These are phyloP conservation scores for Lateolabrax maculatus DNA, from an alignment of 2,797 vertebrate species.

Conservation along the genomic window DNA sequence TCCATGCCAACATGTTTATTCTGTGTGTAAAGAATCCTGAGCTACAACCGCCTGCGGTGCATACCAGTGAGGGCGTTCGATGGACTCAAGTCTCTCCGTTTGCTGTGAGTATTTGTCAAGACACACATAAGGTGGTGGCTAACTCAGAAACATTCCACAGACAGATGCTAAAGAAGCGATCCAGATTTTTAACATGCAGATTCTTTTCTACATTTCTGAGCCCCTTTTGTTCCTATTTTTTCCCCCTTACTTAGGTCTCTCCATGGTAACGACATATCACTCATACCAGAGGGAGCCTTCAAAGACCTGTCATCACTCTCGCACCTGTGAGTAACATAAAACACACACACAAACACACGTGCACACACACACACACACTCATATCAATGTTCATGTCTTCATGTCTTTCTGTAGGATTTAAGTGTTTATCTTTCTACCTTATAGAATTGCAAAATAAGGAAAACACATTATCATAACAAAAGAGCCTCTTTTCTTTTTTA, in stretches of 20 bases:
- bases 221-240: constrained; percentile 18
- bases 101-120: constrained; percentile 90
- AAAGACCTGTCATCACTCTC: constrained; percentile 95
- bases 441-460: constrained; percentile 23
- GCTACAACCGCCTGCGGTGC: constrained; percentile 97
- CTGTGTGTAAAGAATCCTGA: constrained; percentile 91
- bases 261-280: constrained; percentile 97
- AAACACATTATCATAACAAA: constrained; percentile 36
- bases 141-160: neutral
- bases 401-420: neutral
- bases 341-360: constrained; percentile 19
- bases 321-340: constrained; percentile 91
- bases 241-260: constrained; percentile 88
- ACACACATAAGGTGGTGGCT: neutral
- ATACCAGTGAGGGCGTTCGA: constrained; percentile 94
- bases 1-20: constrained; percentile 51
- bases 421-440: constrained; percentile 3
- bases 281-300: constrained; percentile 97
- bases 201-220: constrained; percentile 4
- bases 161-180: constrained; percentile 3
- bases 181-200: constrained; percentile 6
- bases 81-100: constrained; percentile 93
- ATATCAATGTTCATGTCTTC: constrained; percentile 1
- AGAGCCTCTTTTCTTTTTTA: neutral
- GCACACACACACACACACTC: constrained; percentile 20